Base-by-base conservation (phyloP, 2,888 invertebrate species). In the Creontiades dilutus region DNA sequence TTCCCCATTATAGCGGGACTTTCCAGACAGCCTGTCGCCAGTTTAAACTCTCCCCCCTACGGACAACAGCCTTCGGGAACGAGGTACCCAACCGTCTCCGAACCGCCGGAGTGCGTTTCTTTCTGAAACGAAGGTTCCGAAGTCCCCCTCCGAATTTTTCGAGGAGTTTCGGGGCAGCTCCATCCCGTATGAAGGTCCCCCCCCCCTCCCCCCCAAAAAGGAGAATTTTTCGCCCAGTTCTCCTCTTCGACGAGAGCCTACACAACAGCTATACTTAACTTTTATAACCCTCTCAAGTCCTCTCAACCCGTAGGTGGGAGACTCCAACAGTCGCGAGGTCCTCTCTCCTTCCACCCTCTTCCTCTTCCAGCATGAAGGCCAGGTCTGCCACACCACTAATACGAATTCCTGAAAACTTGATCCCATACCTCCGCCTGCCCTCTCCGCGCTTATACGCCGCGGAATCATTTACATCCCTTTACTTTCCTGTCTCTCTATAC, bases 341-440 rank as follows among this genome's bases (percentile, higher is more conserved):
- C 85, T 61, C 61, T 61, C 37, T 57, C 57, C n/a, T 16, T 23
- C 16, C 5, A 16, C 81, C 81, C 48, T 3, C 46, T 3, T 27
- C 84, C 57, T 85, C 28, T 28, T 28, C 78, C 78, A 80, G 78
- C 61, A 85, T 85, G 85, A 85, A 85, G 85, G 85, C 85, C 85
- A 85, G 85, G 85, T 85, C 61, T 85, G 85, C 85, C 85, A 85
- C 85, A 85, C 85, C 85, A 85, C 85, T 88, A 88, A 88, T 88
- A 88, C 88, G 78, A 88, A 88, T 88, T 88, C 88, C 88, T 76
- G 88, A 88, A 88, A 88, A 88, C 88, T 88, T 88, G 88, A 88
- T 88, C 88, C 80, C 88, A 88, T 88, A 88, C 78, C 88, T 76
- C 76, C 76, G 57, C n/a, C 61, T 37, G 85, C 46, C 0, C 37